Evolutionary conservation across 2,888 invertebrate genomes (phyloP), one percentile per base, ranked within the genome.

Genomic region (Holacanthella duospinosa): DNA sequence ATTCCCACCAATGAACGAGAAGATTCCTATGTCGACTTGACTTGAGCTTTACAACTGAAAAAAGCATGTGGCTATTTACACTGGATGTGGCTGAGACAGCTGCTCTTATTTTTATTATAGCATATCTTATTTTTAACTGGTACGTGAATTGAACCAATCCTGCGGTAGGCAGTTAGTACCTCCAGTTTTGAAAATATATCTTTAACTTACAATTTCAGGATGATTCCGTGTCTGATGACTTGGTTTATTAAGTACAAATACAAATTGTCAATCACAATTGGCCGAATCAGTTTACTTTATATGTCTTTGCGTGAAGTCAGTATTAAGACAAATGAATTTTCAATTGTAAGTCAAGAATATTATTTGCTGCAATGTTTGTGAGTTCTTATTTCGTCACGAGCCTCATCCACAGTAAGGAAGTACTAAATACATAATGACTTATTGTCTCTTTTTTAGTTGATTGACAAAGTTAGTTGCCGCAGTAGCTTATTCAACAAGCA

Each of bases 401-500:
- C n/a, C n/a, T n/a, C n/a, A n/a, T n/a, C n/a, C n/a, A n/a, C n/a
- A n/a, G n/a, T n/a, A n/a, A 16, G 36, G 36, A 16, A 36, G 36
- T 16, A 36, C 6, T 36, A 36, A 12, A 36, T 16, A 36, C 16
- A 36, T 36, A 36, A 36, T 36, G 6, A 16, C 9, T 16, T 16
- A 36, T 36, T 36, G 36, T 36, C 16, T 16, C 16, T 26, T 64
- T 79, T 79, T 28, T 76, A 92, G 91, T 86, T 89, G 77, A 86
- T 92, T 65, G 87, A 90, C 74, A 88, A 90, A 77, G 83, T 92
- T 71, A 86, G 89, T 68, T 83, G 92, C 70, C 85, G 88, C 61
- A 92, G 91, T 76, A 92, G 90, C 78, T 86, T 90, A 75, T 85
- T 92, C 71, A 92, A 89, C 76, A 89, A 90, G 1, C 91, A 91